Evolutionary conservation across 2,113 vertebrate genomes (phyloP), one percentile per base, ranked within the genome.

Genomic region (Aix galericulata): DNA sequence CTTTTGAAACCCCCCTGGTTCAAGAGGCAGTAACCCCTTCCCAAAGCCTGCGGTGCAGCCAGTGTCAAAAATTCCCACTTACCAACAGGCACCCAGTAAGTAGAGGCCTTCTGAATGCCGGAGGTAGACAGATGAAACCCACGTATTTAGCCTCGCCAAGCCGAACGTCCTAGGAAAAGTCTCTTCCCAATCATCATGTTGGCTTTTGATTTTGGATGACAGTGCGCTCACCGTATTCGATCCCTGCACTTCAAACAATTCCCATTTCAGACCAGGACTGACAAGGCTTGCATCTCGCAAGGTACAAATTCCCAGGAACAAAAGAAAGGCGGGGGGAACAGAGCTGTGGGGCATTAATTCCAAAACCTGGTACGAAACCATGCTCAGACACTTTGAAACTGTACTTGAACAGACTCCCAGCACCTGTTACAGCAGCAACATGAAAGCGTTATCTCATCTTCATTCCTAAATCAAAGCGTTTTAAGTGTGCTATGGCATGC

Each of bases 1-100:
- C 93, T 95, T 97, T 91, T 92, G 97, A 98, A 98, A 96, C 75
- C 79, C 87, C 94, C 95, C 73, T 56, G 78, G 97, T 97, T 98
- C 97, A 98, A 98, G 97, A 98, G 96, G 97, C 96, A 97, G 90
- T 94, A 96, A 97, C 96, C 96, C 93, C 91, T 97, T 97, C 96
- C 96, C 81, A 73, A 95, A 95, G 95, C 86, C 89, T 64, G 81
- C 20, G 32, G 94, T 90, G 94, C 89, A 89, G 89, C 81, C 90
- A 69, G 44, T 60, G 90, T 95, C 92, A 90, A 71, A 88, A 80
- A 85, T 80, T 93, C 85, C 71, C 73, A 60, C 75, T 88, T 62
- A 69, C 40, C 76, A 84, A 82, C 88, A 94, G 92, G 79, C 82
- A 94, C 60, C 32, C 58, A 63, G 16, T 59, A 88, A 96, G 86